Conservation (phyloP, 2,888 invertebrate species). For the Aporophyla nigra region DNA sequence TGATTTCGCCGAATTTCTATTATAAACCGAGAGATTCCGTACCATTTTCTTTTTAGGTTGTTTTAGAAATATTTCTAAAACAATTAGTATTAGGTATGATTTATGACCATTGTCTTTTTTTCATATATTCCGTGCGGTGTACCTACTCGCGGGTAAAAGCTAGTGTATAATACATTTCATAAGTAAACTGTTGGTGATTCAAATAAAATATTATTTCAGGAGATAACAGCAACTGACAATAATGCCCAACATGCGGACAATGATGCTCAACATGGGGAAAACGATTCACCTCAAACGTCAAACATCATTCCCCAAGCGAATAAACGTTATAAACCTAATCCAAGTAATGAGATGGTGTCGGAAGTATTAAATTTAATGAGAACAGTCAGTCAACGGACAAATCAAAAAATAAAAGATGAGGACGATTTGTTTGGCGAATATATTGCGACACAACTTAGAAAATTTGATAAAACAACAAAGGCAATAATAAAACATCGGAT, state of each 20-base stretch:
- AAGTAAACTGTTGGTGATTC: conserved; percentile 15
- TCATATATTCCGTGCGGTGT: conserved; percentile 13
- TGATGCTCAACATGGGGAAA: conserved; percentile 15
- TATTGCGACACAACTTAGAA: conserved; percentile 14
- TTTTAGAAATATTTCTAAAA: conserved; percentile 23
- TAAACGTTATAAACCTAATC: conserved; percentile 15
- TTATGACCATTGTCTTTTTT: background rate
- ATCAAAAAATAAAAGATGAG: conserved; percentile 14
- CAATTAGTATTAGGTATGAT: no score
- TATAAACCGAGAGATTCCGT: conserved; percentile 15
- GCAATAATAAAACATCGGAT: conserved; percentile 10
- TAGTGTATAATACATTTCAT: conserved; percentile 15
- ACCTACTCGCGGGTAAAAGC: conserved; percentile 15
- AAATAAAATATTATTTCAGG: conserved; percentile 15
- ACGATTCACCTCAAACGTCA: conserved; percentile 14
- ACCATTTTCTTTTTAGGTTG: conserved; percentile 32
- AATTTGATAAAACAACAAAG: conserved; percentile 10
- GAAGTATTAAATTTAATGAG: conserved; percentile 12
- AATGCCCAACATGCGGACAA: conserved; percentile 11
- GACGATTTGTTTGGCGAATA: conserved; percentile 15
- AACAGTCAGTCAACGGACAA: conserved; percentile 13
- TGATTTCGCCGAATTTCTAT: conserved; percentile 5
- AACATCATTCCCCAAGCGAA: conserved; percentile 14
- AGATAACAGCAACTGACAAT: conserved; percentile 13
- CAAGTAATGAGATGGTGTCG: conserved; percentile 13